A percentile compares a stretch with the other conserved stretches of the same genome.
These are phyloP conservation scores for Dichetophora obliterata DNA, from an alignment of 2,888 invertebrate species.

Conservation along the genomic window DNA sequence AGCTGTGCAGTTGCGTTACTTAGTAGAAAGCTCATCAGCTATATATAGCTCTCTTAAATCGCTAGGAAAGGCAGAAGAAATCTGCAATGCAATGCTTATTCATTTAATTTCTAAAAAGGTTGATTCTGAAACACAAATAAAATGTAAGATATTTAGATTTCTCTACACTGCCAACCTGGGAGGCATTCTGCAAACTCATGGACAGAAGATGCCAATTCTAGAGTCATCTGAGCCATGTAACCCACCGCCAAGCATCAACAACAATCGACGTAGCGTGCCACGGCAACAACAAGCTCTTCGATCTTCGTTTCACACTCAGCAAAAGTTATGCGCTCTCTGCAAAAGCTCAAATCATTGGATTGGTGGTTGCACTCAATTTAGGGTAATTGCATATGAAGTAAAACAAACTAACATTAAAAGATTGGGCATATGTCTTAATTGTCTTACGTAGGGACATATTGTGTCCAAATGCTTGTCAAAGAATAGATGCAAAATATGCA, in stretches of 20 bases:
- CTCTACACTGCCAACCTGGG: no score
- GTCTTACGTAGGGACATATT: slow-evolving; percentile 24
- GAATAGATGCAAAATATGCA: slow-evolving; percentile 22
- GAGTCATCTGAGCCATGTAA: not conserved
- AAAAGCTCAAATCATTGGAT: not conserved
- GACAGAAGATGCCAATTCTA: no score
- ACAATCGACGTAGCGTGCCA: not conserved
- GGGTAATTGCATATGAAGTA: not conserved
- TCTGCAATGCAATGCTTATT: not conserved
- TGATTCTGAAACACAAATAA: no score
- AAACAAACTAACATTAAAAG: slow-evolving; percentile 25
- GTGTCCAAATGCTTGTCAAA: slow-evolving; percentile 23
- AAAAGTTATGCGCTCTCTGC: not conserved
- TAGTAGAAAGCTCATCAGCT: slow-evolving; percentile 38
- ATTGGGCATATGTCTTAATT: slow-evolving; percentile 31
- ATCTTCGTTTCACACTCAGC: not conserved
- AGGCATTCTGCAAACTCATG: no score
- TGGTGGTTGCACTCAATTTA: slow-evolving; percentile 14
- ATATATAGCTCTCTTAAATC: slow-evolving; percentile 35
- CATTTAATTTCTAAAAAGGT: no score
- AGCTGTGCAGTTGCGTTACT: slow-evolving; percentile 31
- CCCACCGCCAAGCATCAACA: not conserved
- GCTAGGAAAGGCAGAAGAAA: slow-evolving; percentile 4
- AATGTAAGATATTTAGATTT: no score
- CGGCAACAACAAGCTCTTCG: not conserved